These are phyloP conservation scores for Danionella dracula DNA, from an alignment of 2,797 vertebrate genomes.

Conservation along the genomic window DNA sequence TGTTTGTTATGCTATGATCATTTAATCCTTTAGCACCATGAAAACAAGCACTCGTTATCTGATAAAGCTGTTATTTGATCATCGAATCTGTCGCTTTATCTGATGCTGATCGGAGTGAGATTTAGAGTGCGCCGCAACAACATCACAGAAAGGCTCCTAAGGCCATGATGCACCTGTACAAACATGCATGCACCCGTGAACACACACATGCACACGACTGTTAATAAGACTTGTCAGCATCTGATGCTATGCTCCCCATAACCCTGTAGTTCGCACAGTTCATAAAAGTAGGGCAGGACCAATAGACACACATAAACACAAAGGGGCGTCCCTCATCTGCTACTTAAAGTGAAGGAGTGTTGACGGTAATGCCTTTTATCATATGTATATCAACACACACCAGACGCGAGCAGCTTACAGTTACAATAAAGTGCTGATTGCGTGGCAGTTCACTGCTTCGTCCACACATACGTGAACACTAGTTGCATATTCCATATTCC, in stretches of 20 bases:
- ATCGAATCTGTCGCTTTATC: constrained; percentile 7
- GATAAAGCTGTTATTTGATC: constrained; percentile 5
- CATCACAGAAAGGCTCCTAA: constrained; percentile 15
- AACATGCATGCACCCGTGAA: constrained; percentile 44
- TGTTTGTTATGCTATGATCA: neutral
- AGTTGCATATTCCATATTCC: too few relatives aligned
- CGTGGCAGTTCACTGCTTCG: neutral
- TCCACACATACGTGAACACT: neutral
- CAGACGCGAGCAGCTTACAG: neutral
- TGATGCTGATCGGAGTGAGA: constrained; percentile 19
- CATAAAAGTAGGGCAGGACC: constrained; percentile 6
- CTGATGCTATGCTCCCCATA: constrained; percentile 17
- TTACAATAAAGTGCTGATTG: constrained; percentile 13
- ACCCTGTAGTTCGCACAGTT: constrained; percentile 35
- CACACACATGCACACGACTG: constrained; percentile 26
- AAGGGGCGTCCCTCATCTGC: constrained; percentile 11
- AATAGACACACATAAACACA: constrained; percentile 7
- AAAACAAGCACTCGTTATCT: neutral
- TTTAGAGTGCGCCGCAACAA: constrained; percentile 26
- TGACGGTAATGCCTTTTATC: constrained; percentile 29
- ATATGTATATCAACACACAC: constrained; percentile 3
- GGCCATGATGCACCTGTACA: constrained; percentile 63
- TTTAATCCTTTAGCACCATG: neutral
- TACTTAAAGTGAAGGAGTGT: constrained; percentile 11
- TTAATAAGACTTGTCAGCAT: constrained; percentile 47